Base-by-base conservation (phyloP, 2,113 vertebrate genomes). In the Odontesthes bonariensis region DNA sequence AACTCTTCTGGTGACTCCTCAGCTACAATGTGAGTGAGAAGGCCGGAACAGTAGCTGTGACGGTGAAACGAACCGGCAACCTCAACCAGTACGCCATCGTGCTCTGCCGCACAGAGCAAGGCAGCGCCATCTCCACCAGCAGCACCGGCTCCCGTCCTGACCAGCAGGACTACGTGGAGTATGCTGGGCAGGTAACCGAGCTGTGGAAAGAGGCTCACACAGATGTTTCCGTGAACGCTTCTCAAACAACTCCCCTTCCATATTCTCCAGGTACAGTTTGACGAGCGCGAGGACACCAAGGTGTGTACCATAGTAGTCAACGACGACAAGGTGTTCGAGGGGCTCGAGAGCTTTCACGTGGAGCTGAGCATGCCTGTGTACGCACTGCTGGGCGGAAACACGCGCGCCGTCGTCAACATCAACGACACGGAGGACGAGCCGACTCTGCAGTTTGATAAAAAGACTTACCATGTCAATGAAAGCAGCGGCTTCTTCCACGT, bases 281-380 rank as follows among this genome's bases (percentile, higher is more conserved):
- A 99, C 59, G 98, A 98, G 75, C 83, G 92, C n/a, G 98, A 99
- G 85, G 96, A 97, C 86, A 94, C 94, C 61, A 99, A 99, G 83
- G 92, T 96, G 67, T 99, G 98, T 91, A 96, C 95, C 83, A 90
- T 99, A 0, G 0, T 94, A 69, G 93, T 99, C 64, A 96, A 96
- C 0, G 96, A 99, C 0, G 98, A 99, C 19, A 55, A 86, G 0
- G 76, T 98, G 70, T 99, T 98, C 3, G 98, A 99, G 88, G 94
- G 94, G 0, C 4, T 53, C 0, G 98, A 99, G 91, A 96, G 92
- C 69, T 99, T 99, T 73, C 69, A 89, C 0, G 95, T 99, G 89
- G 97, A 98, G 91, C 96, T 99, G 69, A 98, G 97, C 92, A 95
- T 96, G 96, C 97, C 98, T 0, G 98, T 95, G 1, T 99, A 98